Evolutionary conservation across 92 coral and sea anemone genomes (phyloP), one percentile per base, ranked within the genome.

Genomic region (Heteractis magnifica): DNA sequence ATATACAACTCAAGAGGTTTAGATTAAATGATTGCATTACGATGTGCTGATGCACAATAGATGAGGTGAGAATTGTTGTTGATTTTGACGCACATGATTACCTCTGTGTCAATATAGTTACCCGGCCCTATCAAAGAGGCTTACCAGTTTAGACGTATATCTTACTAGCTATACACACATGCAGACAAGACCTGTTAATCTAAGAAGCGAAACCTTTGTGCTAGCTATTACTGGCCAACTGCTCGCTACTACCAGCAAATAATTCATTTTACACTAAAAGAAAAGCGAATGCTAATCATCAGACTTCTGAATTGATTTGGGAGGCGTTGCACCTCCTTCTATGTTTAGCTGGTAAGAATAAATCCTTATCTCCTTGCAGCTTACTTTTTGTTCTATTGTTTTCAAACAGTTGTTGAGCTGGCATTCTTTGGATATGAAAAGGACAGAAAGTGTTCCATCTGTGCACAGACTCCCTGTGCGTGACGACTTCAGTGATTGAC

Each of bases 21-120:
- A 74, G 88, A 85, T 85, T 85, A 85, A 58, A 52, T 70, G 83
- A 77, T 56, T 83, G 58, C 58, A 75, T 52, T 78, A 55, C 50
- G 78, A 48, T 68, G 78, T 78, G 70, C 58, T 80, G 70, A 56
- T 14, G 65, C 50, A 78, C 81, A 78, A 19, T 78, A 51, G 81
- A 52, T n/a, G 60, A 51, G 56, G 50, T 56, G 62, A 51, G 55
- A 52, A 75, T 52, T 19, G 79, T 75, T 49, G 59, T 49, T 49
- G 51, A 52, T 68, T 18, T 12, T 75, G 79, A 75, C 79, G 55
- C 79, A 75, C 79, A 75, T 52, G 59, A 75, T 75, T 52, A 75
- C 79, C 59, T 49, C 20, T 75, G 59, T 16, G 79, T 75, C 55
- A 75, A 75, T 20, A 75, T 20, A 75, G 55, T 34, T 75, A 75